Evolutionary conservation across 2,113 vertebrate genomes (phyloP), one percentile per base, ranked within the genome.

Genomic region (Columbina picui): DNA sequence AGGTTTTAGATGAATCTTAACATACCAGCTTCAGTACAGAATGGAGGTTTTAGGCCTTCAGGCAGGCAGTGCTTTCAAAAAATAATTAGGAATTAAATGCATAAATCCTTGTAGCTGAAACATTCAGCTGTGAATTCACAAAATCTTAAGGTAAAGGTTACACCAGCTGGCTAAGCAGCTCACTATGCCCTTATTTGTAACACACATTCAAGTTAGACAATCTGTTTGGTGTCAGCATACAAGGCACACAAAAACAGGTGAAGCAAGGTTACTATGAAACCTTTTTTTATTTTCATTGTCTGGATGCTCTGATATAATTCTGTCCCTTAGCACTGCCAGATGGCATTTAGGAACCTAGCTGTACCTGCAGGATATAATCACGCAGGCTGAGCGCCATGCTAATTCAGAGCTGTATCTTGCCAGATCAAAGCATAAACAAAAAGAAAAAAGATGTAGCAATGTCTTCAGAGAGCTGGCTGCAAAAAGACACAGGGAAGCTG

Each of bases 1-100:
- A 89, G 64, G 47, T 68, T 93, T 90, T 88, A 94, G 93, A 95
- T 65, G 52, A 84, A 84, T 90, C 61, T 81, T 41, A 89, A 75
- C 36, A 1, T 52, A 92, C n/a, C 57, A 83, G 50, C 47, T 90
- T 83, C 87, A 71, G 52, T 4, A 87, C 26, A 67, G 43, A 67
- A 52, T 78, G 0, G 2, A 94, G 74, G 27, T 23, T 93, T 94
- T 68, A 65, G 60, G 60, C 93, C 32, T 80, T 45, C 27, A 64
- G 79, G 36, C 57, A 77, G 57, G 67, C 57, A 89, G 45, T 64
- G 69, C 26, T 93, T 89, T 15, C 50, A 93, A 90, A 85, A 90
- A 76, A 29, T 59, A 85, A 90, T 86, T 92, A 90, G 61, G 38
- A 94, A 95, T 87, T 88, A 91, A 93, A 87, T 68, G 18, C 29